Percentiles rank a stretch among this genome's conserved stretches.
Evolutionary conservation across 1,140 invertebrate genomes (phyloP).

Genomic region (Himalopsyche phryganea): DNA sequence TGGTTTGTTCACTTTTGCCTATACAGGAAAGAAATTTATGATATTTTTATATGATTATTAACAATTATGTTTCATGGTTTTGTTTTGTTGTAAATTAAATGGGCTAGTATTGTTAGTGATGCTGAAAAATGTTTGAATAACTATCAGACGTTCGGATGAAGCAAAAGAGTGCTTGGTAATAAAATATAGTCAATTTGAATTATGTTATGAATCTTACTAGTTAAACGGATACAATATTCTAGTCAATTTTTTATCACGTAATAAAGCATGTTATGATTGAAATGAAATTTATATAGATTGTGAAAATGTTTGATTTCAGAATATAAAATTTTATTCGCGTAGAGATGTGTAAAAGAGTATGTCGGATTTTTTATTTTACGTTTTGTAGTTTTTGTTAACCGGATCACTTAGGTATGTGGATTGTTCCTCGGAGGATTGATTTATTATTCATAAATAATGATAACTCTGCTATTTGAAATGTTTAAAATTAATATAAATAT

Average conservation of each 20-base stretch:
- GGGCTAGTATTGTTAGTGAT: conserved; percentile 23
- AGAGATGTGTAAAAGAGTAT: too few relatives aligned
- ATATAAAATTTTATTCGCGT: neutral
- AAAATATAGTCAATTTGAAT: conserved; percentile 34
- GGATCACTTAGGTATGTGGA: neutral
- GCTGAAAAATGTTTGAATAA: conserved; percentile 20
- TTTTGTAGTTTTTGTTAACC: too few relatives aligned
- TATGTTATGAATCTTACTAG: conserved; percentile 31
- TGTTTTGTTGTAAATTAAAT: conserved; percentile 2
- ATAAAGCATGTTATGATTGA: conserved; percentile 31
- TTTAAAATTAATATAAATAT: neutral
- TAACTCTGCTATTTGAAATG: neutral
- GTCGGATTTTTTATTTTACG: too few relatives aligned
- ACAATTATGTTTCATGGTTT: too few relatives aligned
- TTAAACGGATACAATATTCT: conserved; percentile 32
- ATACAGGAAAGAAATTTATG: too few relatives aligned
- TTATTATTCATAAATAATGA: neutral
- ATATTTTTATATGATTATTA: too few relatives aligned
- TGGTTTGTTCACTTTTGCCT: too few relatives aligned
- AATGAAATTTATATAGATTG: conserved; percentile 33
- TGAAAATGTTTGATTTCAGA: conserved; percentile 26
- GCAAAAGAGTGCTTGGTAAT: conserved; percentile 23
- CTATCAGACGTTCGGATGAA: neutral
- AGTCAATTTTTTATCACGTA: conserved; percentile 32
- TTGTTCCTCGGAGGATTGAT: neutral